phyloP scores from a whole-genome alignment of 1,140 invertebrate genomes.

The Drosophila micromelanica region DNA sequence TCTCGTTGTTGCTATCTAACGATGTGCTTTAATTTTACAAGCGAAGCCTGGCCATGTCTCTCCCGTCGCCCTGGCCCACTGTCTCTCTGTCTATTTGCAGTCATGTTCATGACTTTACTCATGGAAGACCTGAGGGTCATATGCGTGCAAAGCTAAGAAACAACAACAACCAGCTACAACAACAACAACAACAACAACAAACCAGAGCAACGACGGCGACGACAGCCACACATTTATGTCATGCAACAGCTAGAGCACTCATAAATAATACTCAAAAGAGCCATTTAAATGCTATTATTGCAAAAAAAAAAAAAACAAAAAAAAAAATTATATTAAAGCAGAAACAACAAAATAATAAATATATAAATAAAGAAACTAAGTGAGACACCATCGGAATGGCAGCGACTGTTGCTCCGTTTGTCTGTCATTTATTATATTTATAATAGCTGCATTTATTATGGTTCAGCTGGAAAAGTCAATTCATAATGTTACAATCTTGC shows the following conservation, averaged over 20 bases:
- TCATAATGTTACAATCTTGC: constrained; percentile 10
- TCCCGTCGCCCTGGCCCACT: constrained; percentile 17
- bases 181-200: constrained; percentile 13
- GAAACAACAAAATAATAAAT: constrained; percentile 27
- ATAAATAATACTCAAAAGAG: constrained; percentile 76
- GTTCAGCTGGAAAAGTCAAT: constrained; percentile 19
- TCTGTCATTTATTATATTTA: constrained; percentile 40
- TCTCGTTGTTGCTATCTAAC: not conserved
- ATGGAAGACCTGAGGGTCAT: constrained; percentile 55
- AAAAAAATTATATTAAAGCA: constrained; percentile 16
- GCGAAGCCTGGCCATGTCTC: constrained; percentile 8
- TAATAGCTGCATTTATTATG: constrained; percentile 16
- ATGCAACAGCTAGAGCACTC: constrained; percentile 60
- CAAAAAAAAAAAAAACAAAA: constrained; percentile 25
- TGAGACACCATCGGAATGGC: constrained; percentile 48
- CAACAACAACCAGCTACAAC: not conserved
- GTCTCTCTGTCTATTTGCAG: constrained; percentile 20
- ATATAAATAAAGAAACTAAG: constrained; percentile 48
- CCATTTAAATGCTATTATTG: constrained; percentile 73
- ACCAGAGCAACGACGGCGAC: constrained; percentile 22
- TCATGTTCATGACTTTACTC: constrained; percentile 56
- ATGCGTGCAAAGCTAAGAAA: constrained; percentile 40
- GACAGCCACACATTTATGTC: constrained; percentile 57
- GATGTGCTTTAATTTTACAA: constrained; percentile 17
- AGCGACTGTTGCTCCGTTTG: constrained; percentile 15